Evolutionary conservation across 2,888 invertebrate genomes (phyloP), one percentile per base, ranked within the genome.

Genomic region (Pachliopta kotzebuea): DNA sequence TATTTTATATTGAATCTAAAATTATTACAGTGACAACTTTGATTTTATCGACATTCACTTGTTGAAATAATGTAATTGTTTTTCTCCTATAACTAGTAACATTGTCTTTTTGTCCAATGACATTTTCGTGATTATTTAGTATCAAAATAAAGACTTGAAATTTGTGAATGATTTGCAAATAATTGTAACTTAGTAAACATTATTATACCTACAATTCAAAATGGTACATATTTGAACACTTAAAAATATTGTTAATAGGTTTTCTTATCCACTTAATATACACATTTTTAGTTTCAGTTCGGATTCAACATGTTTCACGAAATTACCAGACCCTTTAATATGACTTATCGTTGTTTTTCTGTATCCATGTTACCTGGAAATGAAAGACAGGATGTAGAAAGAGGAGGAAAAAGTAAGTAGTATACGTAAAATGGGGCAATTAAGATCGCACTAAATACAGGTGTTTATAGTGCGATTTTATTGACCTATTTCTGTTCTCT

Each of bases 291-390:
- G 93, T 95, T 95, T 93, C 95, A 96, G 93, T 97, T 97, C 85
- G 95, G 96, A 53, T 97, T 97, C 88, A 96, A 96, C 84, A 95
- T 97, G 94, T 97, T 97, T 82, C 96, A 96, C 73, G 97, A 97
- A 75, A 94, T 95, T 67, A 94, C 95, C 52, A 93, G 97, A 67
- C 95, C 95, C 26, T 97, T 97, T 80, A 96, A 95, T 76, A 95
- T 95, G 75, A 95, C 96, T 55, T 99, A 98, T 83, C 94, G 95
- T 88, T 98, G 98, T 83, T 98, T 95, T 88, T 98, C 98, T 0
- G 98, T 98, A 1, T 97, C 98, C 14, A 98, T 99, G 98, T 87
- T 98, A 61, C 98, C 98, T 53, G 98, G 98, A 60, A 97, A 97
- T 80, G 98, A 98, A 78, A 93, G 98, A 63, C 96, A 96, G 76